Base-by-base conservation (phyloP, 1,140 invertebrate genomes). In the Nixonia krombeini region DNA sequence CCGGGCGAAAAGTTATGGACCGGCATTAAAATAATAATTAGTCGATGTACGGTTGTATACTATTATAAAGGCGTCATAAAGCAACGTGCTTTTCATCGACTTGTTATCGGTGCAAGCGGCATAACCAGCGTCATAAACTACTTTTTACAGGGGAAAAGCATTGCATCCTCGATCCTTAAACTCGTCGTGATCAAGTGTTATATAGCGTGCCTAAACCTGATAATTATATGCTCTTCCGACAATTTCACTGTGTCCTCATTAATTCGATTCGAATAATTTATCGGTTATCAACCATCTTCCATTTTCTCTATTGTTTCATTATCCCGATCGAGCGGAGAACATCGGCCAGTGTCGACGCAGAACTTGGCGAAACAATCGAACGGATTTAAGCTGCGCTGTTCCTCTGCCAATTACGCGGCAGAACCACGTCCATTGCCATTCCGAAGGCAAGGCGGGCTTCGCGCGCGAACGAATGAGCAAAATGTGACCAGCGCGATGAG, bases 121-220 rank as follows among this genome's bases (percentile, higher is more conserved):
- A 38, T 44, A 35, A 55, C 50, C 50, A 50, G 17, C 41, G 53
- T 63, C 59, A 29, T 63, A 63, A 63, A 63, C 10, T 49, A 37
- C 58, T 55, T 44, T 63, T 63, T 63, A 55, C 38, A 45, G 35
- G 52, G 50, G 37, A 50, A 63, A 63, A 55, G 59, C 45, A 55
- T 55, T 53, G 49, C 42, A 46, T 42, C 18, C 15, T 25, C 17
- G 59, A 63, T 55, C 59, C 50, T 55, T 49, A 47, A 63, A 63
- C 44, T 63, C 33, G 59, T 37, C 33, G 45, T 23, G 59, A 63
- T 63, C 55, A 61, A 63, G 52, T 63, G 59, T 55, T 52, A 56
- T 50, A 63, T 55, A 57, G 56, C 46, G 61, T 51, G 61, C 45
- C 41, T 40, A 56, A 51, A 38, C 31, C 38, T 46, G 46, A 51